Conservation (phyloP, 1,140 invertebrate genomes). For the Hypothenemus hampei region DNA sequence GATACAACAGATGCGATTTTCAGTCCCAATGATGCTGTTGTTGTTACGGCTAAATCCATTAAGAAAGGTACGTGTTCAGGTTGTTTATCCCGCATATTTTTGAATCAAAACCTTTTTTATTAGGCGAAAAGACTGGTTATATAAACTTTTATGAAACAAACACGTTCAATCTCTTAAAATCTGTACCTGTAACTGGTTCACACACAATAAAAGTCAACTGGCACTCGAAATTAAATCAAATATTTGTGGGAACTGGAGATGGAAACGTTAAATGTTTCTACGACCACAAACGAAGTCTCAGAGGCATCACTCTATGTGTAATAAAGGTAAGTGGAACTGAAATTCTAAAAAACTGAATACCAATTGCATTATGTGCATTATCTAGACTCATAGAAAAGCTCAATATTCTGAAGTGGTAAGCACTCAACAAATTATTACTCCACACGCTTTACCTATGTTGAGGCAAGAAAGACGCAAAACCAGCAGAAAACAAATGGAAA, state of each 20-base stretch:
- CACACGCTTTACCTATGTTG: slow-evolving; percentile 94
- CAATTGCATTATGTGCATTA: background rate
- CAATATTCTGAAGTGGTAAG: slow-evolving; percentile 82
- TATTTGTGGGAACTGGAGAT: slow-evolving; percentile 89
- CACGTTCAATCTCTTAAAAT: slow-evolving; percentile 69
- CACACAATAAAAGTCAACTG: slow-evolving; percentile 87
- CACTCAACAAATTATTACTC: slow-evolving; percentile 93
- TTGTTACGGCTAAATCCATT: slow-evolving; percentile 85
- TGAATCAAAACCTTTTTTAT: no score
- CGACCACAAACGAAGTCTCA: slow-evolving; percentile 75
- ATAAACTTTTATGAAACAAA: slow-evolving; percentile 78
- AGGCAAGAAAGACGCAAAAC: slow-evolving; percentile 87
- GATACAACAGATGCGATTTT: slow-evolving; percentile 90
- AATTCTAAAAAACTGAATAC: background rate
- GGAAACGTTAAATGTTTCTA: slow-evolving; percentile 89
- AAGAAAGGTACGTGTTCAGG: no score
- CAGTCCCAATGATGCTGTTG: slow-evolving; percentile 86
- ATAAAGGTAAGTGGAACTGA: slow-evolving; percentile 56
- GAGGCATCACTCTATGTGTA: slow-evolving; percentile 89
- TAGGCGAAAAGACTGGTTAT: slow-evolving; percentile 60
- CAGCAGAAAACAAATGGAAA: slow-evolving; percentile 86
- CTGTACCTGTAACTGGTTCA: slow-evolving; percentile 71
- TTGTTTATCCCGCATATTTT: no score
- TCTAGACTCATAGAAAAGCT: slow-evolving; percentile 57
- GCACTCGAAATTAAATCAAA: slow-evolving; percentile 97